Conservation (phyloP, 2,113 vertebrate genomes). For the Uropsilus gracilis region DNA sequence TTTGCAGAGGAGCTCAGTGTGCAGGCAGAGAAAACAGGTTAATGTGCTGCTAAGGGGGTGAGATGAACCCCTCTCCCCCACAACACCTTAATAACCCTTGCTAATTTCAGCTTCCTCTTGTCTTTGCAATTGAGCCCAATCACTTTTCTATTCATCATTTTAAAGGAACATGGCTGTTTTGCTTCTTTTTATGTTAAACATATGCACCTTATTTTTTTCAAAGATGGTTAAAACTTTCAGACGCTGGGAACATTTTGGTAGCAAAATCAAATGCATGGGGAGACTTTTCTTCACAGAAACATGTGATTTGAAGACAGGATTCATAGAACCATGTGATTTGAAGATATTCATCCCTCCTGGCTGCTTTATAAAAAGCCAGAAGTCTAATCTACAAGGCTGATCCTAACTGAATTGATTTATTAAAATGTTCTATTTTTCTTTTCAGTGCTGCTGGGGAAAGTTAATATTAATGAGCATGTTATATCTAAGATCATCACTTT, state of each 20-base stretch:
- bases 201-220: slow-evolving; percentile 39
- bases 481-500: background rate
- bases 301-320: background rate
- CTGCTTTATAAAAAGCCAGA: background rate
- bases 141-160: slow-evolving; percentile 61
- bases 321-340: background rate
- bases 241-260: background rate
- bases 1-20: slow-evolving; percentile 77
- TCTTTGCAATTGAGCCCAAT: slow-evolving; percentile 65
- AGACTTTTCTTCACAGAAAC: background rate
- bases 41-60: slow-evolving; percentile 79
- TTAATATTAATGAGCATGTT: background rate
- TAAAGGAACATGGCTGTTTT: slow-evolving; percentile 43
- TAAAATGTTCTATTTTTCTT: background rate
- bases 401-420: background rate
- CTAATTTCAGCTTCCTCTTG: slow-evolving; percentile 63
- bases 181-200: slow-evolving; percentile 55
- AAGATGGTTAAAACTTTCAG: background rate
- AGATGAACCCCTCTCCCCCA: slow-evolving; percentile 72
- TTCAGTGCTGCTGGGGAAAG: background rate
- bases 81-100: slow-evolving; percentile 57
- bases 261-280: background rate
- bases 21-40: slow-evolving; percentile 84
- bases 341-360: background rate
- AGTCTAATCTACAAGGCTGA: background rate